Evolutionary conservation across 92 coral and sea anemone genomes (phyloP).

Genomic region (Micromussa lordhowensis): DNA sequence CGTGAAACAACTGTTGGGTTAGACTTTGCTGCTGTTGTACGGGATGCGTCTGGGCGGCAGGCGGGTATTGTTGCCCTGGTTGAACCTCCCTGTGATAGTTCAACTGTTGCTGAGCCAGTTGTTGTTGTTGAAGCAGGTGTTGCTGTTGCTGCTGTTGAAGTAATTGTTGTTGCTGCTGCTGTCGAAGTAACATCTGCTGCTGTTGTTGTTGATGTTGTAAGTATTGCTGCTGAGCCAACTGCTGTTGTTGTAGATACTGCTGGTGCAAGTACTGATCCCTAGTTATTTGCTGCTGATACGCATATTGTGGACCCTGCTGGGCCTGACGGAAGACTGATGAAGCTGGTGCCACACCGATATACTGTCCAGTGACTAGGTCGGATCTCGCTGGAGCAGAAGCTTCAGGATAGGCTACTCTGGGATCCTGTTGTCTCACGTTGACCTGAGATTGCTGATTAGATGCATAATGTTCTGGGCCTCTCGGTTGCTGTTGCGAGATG

Average conservation of each 20-base stretch:
- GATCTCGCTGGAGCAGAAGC: slow-evolving; percentile 30
- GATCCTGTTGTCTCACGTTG: slow-evolving; percentile 14
- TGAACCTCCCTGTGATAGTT: slow-evolving; percentile 39
- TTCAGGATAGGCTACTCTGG: background rate
- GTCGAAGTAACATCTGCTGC: slow-evolving; percentile 50
- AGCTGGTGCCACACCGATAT: slow-evolving; percentile 38
- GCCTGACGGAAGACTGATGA: slow-evolving; percentile 28
- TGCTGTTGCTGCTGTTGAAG: slow-evolving; percentile 55
- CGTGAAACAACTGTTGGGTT: slow-evolving; percentile 24
- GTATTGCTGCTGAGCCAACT: slow-evolving; percentile 60
- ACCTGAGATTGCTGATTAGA: slow-evolving; percentile 9
- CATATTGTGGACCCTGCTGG: slow-evolving; percentile 49
- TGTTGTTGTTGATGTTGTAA: slow-evolving; percentile 62
- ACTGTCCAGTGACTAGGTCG: slow-evolving; percentile 37
- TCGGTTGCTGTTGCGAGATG: slow-evolving; percentile 50
- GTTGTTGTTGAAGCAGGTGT: slow-evolving; percentile 50
- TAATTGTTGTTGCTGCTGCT: slow-evolving; percentile 48
- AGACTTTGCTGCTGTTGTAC: slow-evolving; percentile 29
- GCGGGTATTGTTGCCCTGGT: slow-evolving; percentile 36
- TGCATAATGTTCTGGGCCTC: slow-evolving; percentile 10
- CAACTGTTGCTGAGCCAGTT: slow-evolving; percentile 45
- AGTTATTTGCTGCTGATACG: slow-evolving; percentile 54
- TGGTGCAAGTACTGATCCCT: slow-evolving; percentile 71
- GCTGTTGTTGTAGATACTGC: slow-evolving; percentile 68
- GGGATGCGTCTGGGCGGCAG: slow-evolving; percentile 21